phyloP scores from a whole-genome alignment of 2,113 vertebrate species.

The Cryptomyrus ogoouensis region DNA sequence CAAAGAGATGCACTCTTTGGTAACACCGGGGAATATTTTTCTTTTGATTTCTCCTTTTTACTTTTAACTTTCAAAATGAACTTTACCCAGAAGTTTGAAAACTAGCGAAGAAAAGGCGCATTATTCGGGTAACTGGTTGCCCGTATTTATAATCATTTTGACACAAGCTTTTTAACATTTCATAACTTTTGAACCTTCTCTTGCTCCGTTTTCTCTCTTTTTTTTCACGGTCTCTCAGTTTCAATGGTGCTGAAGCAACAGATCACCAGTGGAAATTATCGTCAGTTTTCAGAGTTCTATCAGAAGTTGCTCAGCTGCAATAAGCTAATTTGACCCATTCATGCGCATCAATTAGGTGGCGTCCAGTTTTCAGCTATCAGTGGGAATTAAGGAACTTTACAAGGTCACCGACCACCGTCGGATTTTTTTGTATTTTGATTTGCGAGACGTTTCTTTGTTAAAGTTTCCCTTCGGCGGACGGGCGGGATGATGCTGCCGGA shows the following conservation, averaged over 20 bases:
- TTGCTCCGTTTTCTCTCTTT: conserved; percentile 19
- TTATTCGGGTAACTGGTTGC: conserved; percentile 33
- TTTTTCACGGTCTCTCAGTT: conserved; percentile 15
- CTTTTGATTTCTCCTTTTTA: background rate
- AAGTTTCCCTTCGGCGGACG: background rate
- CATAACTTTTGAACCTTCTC: conserved; percentile 5
- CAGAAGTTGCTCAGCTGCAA: conserved; percentile 45
- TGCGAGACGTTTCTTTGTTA: background rate
- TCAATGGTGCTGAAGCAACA: conserved; percentile 26
- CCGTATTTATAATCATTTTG: background rate
- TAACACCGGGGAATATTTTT: conserved; percentile 26
- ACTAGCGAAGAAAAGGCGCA: background rate
- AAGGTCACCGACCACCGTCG: background rate
- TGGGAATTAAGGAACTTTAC: conserved; percentile 12
- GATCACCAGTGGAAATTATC: conserved; percentile 26
- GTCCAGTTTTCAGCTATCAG: background rate
- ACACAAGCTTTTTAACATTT: background rate
- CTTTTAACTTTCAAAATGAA: conserved; percentile 16
- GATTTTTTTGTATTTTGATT: background rate
- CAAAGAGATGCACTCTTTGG: conserved; percentile 34
- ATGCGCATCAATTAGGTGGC: conserved; percentile 4
- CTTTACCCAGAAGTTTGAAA: background rate
- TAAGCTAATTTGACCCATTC: conserved; percentile 21
- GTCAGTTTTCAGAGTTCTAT: conserved; percentile 22
- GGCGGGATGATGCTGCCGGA: conserved; percentile 61